Base-by-base conservation (phyloP, 2,797 vertebrate species). In the Premnoplex brunnescens region DNA sequence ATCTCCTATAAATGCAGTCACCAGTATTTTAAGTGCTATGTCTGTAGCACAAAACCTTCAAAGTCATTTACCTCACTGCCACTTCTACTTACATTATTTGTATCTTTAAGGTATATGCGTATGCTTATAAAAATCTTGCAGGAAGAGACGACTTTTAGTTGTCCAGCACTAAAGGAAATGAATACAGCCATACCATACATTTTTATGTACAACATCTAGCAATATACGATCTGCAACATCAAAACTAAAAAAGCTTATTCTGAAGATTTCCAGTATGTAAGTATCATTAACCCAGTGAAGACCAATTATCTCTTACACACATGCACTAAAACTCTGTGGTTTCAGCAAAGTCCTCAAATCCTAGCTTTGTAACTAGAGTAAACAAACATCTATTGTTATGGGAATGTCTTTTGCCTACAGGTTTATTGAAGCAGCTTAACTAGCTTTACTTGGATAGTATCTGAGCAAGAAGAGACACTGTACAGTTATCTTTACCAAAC, bases 401-500 rank as follows among this genome's bases (percentile, higher is more conserved):
- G 51, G 24, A 88, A 72, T 28, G 14, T 36, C 34, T 93, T 89
- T 32, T 59, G 36, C 36, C 88, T 26, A 28, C 3, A 51, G 20
- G 15, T 85, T 83, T 83, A 64, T 28, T 86, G 69, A 66, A 91
- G 71, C 19, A 64, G 30, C 32, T 95, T 84, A 75, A 71, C 66
- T 90, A 49, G 16, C 55, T 91, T 93, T 77, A 91, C 74, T 87
- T 56, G 21, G 46, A 58, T 77, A 39, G 48, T 59, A 36, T 21
- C 30, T 69, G 58, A 89, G 60, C 66, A 90, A 81, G 91, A 43
- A 80, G 54, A 95, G 83, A 91, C 74, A 88, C 14, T 30, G 9
- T 55, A 83, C 28, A 67, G 80, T 72, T 93, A 92, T 26, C 84
- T 95, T 85, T 73, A 89, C 43, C 81, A 91, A 90, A 64, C 60